Percentiles rank a stretch among this genome's conserved stretches.
These are phyloP conservation scores for Cylas formicarius DNA, from an alignment of 1,140 invertebrate species.

Conservation along the genomic window DNA sequence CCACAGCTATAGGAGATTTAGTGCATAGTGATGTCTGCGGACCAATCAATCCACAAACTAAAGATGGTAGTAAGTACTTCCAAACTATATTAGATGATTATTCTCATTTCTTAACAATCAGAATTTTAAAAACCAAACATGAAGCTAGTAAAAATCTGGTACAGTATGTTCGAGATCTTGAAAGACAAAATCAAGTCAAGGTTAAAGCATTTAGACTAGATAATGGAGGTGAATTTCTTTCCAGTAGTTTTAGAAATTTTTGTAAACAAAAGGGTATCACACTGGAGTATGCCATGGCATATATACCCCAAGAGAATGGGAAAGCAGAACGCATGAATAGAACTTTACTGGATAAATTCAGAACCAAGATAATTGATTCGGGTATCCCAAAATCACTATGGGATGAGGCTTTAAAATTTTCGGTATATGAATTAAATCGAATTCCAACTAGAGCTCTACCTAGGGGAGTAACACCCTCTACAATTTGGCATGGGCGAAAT, in stretches of 20 bases:
- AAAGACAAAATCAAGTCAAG: conserved; percentile 22
- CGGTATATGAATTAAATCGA: conserved; percentile 33
- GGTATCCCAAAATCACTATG: conserved; percentile 28
- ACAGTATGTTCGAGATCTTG: conserved; percentile 8
- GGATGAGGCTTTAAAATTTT: conserved; percentile 31
- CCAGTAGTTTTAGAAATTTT: conserved; percentile 26
- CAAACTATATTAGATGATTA: conserved; percentile 40
- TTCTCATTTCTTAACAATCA: conserved; percentile 35
- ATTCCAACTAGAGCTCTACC: conserved; percentile 12
- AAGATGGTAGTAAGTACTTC: conserved; percentile 36
- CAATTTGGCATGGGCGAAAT: conserved; percentile 18
- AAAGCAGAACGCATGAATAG: conserved; percentile 26
- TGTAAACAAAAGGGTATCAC: conserved; percentile 27
- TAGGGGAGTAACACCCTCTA: conserved; percentile 11
- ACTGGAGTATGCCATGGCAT: conserved; percentile 28
- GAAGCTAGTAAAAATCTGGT: conserved; percentile 13
- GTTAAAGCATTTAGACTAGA: conserved; percentile 28
- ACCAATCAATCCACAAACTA: conserved; percentile 31
- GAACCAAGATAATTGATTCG: conserved; percentile 27
- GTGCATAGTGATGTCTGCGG: conserved; percentile 38
- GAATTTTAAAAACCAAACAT: conserved; percentile 34
- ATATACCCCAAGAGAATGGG: conserved; percentile 35
- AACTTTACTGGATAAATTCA: conserved; percentile 22
- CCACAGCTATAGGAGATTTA: too few species aligned
- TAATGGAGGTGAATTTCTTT: conserved; percentile 33